A percentile compares a stretch with the other conserved stretches of the same genome.
Evolutionary conservation across 2,113 vertebrate genomes (phyloP).

Genomic region (Chrysemys picta): DNA sequence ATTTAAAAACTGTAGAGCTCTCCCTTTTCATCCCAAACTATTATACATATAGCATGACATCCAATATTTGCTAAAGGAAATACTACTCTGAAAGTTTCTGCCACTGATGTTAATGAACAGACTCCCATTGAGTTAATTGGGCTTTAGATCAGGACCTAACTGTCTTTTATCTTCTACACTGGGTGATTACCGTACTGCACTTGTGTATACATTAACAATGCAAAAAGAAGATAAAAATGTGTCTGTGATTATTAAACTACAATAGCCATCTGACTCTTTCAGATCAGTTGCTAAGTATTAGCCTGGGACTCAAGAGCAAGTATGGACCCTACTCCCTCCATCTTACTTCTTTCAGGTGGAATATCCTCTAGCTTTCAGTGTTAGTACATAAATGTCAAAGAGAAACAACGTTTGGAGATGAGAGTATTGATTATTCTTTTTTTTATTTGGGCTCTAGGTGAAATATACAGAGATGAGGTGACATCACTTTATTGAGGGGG

Average conservation of each 20-base stretch:
- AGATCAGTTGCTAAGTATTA: no score
- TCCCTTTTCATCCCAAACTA: background rate
- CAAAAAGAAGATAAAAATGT: background rate
- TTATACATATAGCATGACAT: background rate
- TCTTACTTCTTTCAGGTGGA: background rate
- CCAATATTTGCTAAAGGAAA: background rate
- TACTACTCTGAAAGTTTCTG: background rate
- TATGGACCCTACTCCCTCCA: no score
- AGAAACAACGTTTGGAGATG: background rate
- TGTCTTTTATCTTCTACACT: background rate
- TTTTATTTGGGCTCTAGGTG: no score
- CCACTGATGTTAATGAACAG: background rate
- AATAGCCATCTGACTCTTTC: background rate
- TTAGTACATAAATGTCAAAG: background rate
- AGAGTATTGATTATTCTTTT: background rate
- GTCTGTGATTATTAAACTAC: background rate
- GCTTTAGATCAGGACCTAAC: background rate
- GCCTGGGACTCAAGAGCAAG: no score
- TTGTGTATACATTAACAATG: background rate
- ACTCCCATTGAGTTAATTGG: background rate
- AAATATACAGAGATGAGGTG: background rate
- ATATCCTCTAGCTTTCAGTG: background rate
- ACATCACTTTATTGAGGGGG: background rate
- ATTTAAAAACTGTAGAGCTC: background rate
- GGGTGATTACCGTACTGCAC: background rate